Conservation (phyloP, 2,797 vertebrate genomes). For the Anguilla megastoma region DNA sequence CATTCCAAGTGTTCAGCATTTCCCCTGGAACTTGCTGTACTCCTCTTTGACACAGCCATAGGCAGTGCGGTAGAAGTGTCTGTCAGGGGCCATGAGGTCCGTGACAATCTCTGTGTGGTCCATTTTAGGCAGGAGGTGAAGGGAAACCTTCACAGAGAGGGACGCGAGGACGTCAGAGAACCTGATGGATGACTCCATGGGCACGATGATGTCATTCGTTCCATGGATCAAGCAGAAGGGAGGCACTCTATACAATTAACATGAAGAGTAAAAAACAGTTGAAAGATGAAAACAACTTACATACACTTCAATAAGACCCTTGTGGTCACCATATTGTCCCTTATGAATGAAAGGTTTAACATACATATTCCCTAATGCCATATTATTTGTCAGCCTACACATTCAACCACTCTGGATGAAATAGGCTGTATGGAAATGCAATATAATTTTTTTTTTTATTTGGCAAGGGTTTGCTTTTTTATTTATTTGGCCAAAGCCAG, state of each 20-base stretch:
- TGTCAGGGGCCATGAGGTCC: constrained; percentile 69
- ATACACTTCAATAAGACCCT: neutral
- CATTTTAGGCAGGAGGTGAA: constrained; percentile 69
- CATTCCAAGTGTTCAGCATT: neutral
- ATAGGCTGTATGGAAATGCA: neutral
- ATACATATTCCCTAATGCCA: neutral
- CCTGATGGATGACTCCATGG: constrained; percentile 63
- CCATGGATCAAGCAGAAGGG: constrained; percentile 71
- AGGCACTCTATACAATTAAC: constrained; percentile 61
- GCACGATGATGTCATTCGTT: constrained; percentile 68
- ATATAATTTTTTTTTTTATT: neutral
- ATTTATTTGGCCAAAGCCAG: neutral
- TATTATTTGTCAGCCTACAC: neutral
- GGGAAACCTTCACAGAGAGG: constrained; percentile 58
- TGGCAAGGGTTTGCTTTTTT: neutral
- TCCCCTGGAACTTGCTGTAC: constrained; percentile 52
- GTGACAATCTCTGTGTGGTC: constrained; percentile 70
- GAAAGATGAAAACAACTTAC: neutral
- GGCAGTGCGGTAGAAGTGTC: constrained; percentile 66
- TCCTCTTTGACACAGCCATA: constrained; percentile 71
- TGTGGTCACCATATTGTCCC: neutral
- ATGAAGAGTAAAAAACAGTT: neutral
- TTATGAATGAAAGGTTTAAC: neutral
- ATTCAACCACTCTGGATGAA: neutral
- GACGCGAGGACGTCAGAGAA: constrained; percentile 67